These are phyloP conservation scores for Sturmia bella DNA, from an alignment of 2,888 invertebrate species.

Conservation along the genomic window DNA sequence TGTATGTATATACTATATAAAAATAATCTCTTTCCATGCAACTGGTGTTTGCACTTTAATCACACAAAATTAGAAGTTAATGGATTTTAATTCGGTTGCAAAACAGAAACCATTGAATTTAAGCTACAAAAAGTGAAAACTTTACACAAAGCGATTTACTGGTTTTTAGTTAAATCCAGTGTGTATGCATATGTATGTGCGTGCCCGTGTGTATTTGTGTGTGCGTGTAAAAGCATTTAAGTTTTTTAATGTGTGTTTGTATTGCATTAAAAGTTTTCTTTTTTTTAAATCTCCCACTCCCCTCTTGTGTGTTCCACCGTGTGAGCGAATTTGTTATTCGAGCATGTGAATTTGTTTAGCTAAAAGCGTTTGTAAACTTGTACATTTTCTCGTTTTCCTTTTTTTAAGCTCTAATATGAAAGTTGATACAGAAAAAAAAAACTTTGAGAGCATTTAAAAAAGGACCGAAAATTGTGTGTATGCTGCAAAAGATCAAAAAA, in stretches of 20 bases:
- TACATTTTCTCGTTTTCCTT: neutral
- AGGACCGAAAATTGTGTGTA: conserved; percentile 30
- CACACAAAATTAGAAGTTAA: conserved; percentile 19
- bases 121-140: neutral
- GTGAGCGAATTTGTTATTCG: conserved; percentile 16
- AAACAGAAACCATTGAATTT: conserved; percentile 20
- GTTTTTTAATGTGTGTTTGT: neutral
- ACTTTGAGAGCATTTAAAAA: conserved; percentile 43
- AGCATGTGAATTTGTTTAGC: conserved; percentile 14
- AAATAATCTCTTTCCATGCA: conserved; percentile 7
- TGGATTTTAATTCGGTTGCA: conserved; percentile 27
- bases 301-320: neutral
- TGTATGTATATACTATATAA: too few species aligned
- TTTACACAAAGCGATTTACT: conserved; percentile 30
- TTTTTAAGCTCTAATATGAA: conserved; percentile 6
- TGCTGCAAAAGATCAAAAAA: conserved; percentile 67
- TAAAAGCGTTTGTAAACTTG: conserved; percentile 12
- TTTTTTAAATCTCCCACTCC: conserved; percentile 21
- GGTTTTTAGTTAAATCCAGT: neutral
- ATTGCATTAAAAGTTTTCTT: conserved; percentile 33
- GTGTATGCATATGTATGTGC: neutral
- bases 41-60: neutral
- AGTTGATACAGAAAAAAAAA: conserved; percentile 4
- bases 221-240: conserved; percentile 17
- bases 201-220: neutral